Evolutionary conservation across 2,888 invertebrate genomes (phyloP).

Genomic region (Ecdyonurus torrentis): DNA sequence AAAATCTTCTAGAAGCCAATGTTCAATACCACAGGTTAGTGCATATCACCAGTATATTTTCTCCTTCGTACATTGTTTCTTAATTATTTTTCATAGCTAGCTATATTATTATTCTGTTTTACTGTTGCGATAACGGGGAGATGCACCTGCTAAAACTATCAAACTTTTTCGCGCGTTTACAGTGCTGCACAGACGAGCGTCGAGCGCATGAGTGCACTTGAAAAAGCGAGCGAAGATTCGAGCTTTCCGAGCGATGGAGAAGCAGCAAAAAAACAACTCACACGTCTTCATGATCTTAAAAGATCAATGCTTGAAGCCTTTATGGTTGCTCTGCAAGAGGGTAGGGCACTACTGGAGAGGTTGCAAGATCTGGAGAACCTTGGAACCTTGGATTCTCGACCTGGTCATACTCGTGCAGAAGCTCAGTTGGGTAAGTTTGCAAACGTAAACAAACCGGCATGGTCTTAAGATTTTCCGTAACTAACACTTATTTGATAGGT

Average conservation of each 20-base stretch:
- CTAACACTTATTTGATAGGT: no score
- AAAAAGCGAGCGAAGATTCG: conserved; percentile 47
- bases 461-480: no score
- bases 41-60: neutral
- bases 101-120: no score
- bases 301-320: conserved; percentile 56
- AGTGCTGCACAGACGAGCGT: conserved; percentile 50
- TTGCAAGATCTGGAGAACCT: conserved; percentile 55
- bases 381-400: conserved; percentile 58
- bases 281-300: conserved; percentile 51
- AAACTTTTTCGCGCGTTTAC: conserved; percentile 12
- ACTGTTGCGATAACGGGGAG: conserved; percentile 32
- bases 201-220: conserved; percentile 47
- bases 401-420: conserved; percentile 38
- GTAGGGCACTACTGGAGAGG: conserved; percentile 54
- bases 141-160: no score
- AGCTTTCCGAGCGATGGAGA: conserved; percentile 54
- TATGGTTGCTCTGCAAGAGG: conserved; percentile 64
- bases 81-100: no score
- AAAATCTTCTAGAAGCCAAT: conserved; percentile 57
- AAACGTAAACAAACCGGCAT: no score
- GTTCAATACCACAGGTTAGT: conserved; percentile 53
- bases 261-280: conserved; percentile 48
- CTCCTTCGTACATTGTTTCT: neutral
- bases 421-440: conserved; percentile 32